Conservation (phyloP, 2,113 vertebrate species). For the Tricholaema leucomelas region DNA sequence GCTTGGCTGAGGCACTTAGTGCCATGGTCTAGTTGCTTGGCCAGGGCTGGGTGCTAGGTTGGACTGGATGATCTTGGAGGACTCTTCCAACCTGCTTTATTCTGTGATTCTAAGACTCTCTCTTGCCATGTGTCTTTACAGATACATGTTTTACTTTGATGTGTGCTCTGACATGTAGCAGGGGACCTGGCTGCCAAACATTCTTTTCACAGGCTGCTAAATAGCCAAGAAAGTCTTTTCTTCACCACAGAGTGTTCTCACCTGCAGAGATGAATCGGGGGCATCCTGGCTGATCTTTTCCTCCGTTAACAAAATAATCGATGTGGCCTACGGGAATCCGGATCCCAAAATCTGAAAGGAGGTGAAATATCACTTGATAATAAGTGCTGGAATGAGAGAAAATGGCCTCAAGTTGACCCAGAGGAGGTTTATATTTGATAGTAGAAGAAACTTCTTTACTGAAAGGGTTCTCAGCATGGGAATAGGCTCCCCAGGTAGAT, state of each 20-base stretch:
- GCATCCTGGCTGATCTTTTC: conserved; percentile 92
- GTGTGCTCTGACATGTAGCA: background rate
- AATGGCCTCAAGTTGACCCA: too few species aligned
- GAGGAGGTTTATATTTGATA: too few species aligned
- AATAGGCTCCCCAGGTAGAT: too few species aligned
- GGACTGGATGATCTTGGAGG: too few species aligned
- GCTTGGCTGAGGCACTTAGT: too few species aligned
- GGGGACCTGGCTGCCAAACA: background rate
- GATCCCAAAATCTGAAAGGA: conserved; percentile 90
- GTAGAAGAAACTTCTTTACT: too few species aligned
- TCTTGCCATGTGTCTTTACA: background rate
- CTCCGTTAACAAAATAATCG: conserved; percentile 93
- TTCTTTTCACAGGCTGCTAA: background rate
- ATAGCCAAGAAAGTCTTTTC: background rate
- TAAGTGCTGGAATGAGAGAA: too few species aligned
- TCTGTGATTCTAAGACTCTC: too few species aligned
- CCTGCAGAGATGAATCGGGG: conserved; percentile 68
- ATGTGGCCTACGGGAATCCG: conserved; percentile 94
- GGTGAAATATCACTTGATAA: background rate
- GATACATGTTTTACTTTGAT: background rate
- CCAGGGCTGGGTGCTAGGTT: too few species aligned
- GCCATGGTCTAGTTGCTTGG: too few species aligned
- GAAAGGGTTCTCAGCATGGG: too few species aligned
- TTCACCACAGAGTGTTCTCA: conserved; percentile 22
- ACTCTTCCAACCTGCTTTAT: too few species aligned